Evolutionary conservation across 2,888 invertebrate species (phyloP).

Genomic region (Bhutanitis thaidina): DNA sequence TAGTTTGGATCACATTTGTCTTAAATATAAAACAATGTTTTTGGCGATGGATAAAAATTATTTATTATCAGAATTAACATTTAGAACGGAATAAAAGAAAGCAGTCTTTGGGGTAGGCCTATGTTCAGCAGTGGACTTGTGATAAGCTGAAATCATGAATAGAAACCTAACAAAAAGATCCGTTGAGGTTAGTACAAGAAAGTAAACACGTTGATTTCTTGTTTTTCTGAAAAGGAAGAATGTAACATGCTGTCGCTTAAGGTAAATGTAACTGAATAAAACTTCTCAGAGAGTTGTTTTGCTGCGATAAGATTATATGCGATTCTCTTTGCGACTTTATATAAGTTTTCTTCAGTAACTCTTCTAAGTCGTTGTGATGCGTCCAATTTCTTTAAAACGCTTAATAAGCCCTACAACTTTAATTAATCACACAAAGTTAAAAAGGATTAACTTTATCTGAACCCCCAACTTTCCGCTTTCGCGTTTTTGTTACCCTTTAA

Average conservation of each 20-base stretch:
- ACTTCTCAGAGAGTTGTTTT: constrained; percentile 4
- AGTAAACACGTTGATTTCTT: no score
- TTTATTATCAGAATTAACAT: no score
- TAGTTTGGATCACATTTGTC: no score
- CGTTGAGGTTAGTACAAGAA: no score
- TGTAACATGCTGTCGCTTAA: background rate
- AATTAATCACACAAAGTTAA: constrained; percentile 19
- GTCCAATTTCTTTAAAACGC: constrained; percentile 3
- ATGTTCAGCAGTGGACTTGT: no score
- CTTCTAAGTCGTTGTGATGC: constrained; percentile 12
- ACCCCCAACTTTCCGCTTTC: constrained; percentile 12
- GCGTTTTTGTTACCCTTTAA: background rate
- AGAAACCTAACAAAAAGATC: no score
- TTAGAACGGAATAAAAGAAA: no score
- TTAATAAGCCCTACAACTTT: constrained; percentile 9
- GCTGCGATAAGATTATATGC: constrained; percentile 5
- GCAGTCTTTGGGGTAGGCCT: no score
- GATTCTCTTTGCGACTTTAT: background rate
- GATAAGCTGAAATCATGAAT: no score
- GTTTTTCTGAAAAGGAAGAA: no score
- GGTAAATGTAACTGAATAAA: constrained; percentile 1
- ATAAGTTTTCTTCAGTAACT: constrained; percentile 7
- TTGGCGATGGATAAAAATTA: no score
- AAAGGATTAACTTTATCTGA: constrained; percentile 10
- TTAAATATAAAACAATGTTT: no score